A percentile compares a stretch with the other conserved stretches of the same genome.
Evolutionary conservation across 2,797 vertebrate genomes (phyloP).

Genomic region (Muraenolepis orangiensis): DNA sequence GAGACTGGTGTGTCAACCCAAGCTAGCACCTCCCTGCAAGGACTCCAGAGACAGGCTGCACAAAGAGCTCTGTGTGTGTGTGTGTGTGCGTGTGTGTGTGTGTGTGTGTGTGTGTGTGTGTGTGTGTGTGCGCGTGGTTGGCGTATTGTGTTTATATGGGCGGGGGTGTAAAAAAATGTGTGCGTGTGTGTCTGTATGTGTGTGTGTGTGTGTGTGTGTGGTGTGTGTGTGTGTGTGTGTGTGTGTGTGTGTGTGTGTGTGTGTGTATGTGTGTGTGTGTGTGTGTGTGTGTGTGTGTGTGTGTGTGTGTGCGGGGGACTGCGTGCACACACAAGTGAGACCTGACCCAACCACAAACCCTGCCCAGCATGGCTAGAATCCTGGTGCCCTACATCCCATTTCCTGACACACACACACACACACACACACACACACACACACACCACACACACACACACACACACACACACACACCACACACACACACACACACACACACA

Average conservation of each 20-base stretch:
- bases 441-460: conserved; percentile 16
- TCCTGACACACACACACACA: conserved; percentile 1
- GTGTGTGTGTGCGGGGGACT: neutral
- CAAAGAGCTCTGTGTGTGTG: conserved; percentile 62
- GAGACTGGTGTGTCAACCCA: conserved; percentile 41
- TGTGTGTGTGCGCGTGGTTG: conserved; percentile 14
- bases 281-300: conserved; percentile 18
- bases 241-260: conserved; percentile 14
- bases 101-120: conserved; percentile 45
- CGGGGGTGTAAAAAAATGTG: conserved; percentile 8
- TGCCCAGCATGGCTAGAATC: conserved; percentile 10
- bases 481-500: conserved; percentile 17
- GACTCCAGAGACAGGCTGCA: conserved; percentile 29
- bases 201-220: conserved; percentile 34
- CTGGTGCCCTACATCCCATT: conserved; percentile 17
- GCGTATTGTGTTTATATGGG: conserved; percentile 16
- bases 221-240: conserved; percentile 11
- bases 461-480: conserved; percentile 16
- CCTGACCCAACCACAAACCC: conserved; percentile 30
- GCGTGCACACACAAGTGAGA: conserved; percentile 10
- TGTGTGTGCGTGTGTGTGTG: conserved; percentile 15
- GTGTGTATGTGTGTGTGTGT: conserved; percentile 10
- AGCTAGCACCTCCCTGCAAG: conserved; percentile 47
- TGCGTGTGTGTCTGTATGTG: conserved; percentile 11
- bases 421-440: conserved; percentile 22